Evolutionary conservation across 2,797 vertebrate genomes (phyloP), one percentile per base, ranked within the genome.

Genomic region (Nyctalus aviator): DNA sequence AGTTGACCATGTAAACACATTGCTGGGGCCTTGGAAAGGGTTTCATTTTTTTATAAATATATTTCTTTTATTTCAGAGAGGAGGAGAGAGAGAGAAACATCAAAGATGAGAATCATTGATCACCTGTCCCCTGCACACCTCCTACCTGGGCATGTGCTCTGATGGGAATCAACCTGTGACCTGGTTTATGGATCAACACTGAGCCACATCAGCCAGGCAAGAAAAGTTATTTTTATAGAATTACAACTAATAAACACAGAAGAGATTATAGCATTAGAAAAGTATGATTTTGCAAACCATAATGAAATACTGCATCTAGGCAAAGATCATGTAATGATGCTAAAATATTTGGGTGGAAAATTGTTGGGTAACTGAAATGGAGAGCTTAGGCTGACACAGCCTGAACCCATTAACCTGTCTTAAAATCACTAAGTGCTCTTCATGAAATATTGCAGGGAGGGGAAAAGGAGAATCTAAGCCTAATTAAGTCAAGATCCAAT

Each of bases 211-310:
- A 30, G 20, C 23, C 41, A 10, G 27, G 59, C 41, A 66, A 32
- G 41, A 48, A 82, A 87, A 78, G 35, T 75, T 57, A 41, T 59
- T 76, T 69, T 84, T 53, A 10, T 78, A 30, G 10, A 85, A 91
- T 48, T 73, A 20, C 57, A 87, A 25, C n/a, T 32, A 88, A 71
- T 46, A 88, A 88, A 57, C 62, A 30, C 13, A 53, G 71, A 89
- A 77, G 84, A 76, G 46, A 72, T 20, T 27, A 44, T 88, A 91
- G 41, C 18, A 88, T 68, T 79, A 88, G 20, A 88, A 84, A 88
- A 88, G 18, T 14, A 53, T 5, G 8, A 41, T 84, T 76, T 88
- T 88, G 62, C 10, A 88, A 91, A 86, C 8, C 20, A 17, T 85
- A 59, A 57, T 82, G 77, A 85, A 85, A 81, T 46, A 75, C 32